Evolutionary conservation across 2,888 invertebrate genomes (phyloP).

Genomic region (Orthosia gothica): DNA sequence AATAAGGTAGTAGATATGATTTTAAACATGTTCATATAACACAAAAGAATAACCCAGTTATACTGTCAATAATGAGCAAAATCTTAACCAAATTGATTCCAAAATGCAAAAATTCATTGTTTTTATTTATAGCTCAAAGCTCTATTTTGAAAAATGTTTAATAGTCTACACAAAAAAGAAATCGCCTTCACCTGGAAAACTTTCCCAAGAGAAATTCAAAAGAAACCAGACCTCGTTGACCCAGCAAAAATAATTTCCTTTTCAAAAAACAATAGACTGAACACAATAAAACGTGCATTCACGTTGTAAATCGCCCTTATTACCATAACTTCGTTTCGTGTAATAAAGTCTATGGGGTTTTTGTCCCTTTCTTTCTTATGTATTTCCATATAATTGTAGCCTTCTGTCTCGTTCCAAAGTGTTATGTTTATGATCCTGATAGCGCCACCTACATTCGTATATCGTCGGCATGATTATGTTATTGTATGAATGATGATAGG

Average conservation of each 20-base stretch:
- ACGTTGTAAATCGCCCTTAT: conserved; percentile 70
- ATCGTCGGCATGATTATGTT: conserved; percentile 60
- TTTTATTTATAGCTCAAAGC: too few species aligned
- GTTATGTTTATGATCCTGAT: conserved; percentile 67
- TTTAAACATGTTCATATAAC: too few species aligned
- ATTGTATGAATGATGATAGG: conserved; percentile 44
- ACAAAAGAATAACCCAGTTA: too few species aligned
- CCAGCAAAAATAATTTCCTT: conserved; percentile 42
- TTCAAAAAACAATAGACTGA: conserved; percentile 63
- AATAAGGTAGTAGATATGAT: too few species aligned
- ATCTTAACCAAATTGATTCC: too few species aligned
- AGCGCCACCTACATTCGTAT: conserved; percentile 47
- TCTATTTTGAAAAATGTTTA: too few species aligned
- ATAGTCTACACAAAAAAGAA: neutral
- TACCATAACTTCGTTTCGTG: conserved; percentile 68
- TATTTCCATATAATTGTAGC: conserved; percentile 8
- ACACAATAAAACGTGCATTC: conserved; percentile 66
- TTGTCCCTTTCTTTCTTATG: conserved; percentile 50
- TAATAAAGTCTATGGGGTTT: conserved; percentile 63
- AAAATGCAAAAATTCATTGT: too few species aligned
- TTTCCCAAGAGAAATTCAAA: conserved; percentile 16
- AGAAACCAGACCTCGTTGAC: conserved; percentile 10
- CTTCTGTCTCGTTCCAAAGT: conserved; percentile 51
- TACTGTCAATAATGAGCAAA: too few species aligned
- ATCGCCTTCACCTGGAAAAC: neutral